Evolutionary conservation across 2,797 vertebrate genomes (phyloP), one percentile per base, ranked within the genome.

Genomic region (Adrianichthys oophorus): DNA sequence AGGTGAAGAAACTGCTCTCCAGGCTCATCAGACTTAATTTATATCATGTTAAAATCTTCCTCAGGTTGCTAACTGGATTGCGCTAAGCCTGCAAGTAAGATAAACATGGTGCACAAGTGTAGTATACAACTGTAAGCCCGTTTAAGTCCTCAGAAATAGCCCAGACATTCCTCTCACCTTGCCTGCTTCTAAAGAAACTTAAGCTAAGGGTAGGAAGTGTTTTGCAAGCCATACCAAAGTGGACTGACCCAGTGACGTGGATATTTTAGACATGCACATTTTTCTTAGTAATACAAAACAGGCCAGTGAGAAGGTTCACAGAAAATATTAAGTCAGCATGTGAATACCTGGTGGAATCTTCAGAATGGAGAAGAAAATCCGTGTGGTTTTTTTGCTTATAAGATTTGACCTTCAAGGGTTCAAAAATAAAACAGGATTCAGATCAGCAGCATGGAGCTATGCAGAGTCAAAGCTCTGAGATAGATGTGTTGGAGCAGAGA

Each of bases 81-180:
- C 72, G 78, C 77, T 47, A 49, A 10, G 19, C 41, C 29, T 40
- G 29, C 16, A 21, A 18, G 56, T 18, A 41, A 43, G 41, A 41
- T 64, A 59, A 76, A 74, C 51, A 74, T 29, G 21, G 52, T 50
- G 52, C 41, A 17, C 4, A 44, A 56, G 53, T 65, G 73, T 64
- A 57, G 71, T 56, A 54, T 63, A 52, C n/a, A 65, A 62, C 15
- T 37, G 1, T 79, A 78, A 85, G 60, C 76, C 78, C 65, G 69
- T 82, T 85, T 61, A 67, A 50, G 24, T 37, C 21, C 5, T 41
- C 59, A 50, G 57, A 71, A 85, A 78, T 83, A 86, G 67, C 52
- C n/a, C 1, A 29, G 52, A 56, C 55, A 74, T 73, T 73, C 78
- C 63, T 44, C 24, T 59, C 14, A 26, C 55, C 49, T 49, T 58